Conservation (phyloP, 2,113 vertebrate species). For the Gracilinanus agilis region DNA sequence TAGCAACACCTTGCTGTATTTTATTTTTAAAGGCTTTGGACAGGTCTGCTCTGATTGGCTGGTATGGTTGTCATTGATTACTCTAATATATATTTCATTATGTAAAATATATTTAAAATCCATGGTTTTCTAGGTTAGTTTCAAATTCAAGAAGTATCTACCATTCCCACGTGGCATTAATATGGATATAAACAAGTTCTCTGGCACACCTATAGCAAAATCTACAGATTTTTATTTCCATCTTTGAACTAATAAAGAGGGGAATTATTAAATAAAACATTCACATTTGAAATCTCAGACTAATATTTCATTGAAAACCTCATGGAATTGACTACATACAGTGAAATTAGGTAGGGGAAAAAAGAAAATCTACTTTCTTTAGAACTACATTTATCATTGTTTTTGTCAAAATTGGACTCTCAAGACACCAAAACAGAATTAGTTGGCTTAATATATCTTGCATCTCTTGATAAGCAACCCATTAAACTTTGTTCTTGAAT, state of each 20-base stretch:
- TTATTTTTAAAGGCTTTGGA: neutral
- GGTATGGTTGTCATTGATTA: neutral
- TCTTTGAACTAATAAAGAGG: conserved; percentile 40
- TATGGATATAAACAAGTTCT: conserved; percentile 31
- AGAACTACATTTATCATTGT: neutral
- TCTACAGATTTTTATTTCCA: neutral
- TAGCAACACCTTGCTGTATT: neutral
- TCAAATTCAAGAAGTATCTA: conserved; percentile 10
- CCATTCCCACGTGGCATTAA: neutral
- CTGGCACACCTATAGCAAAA: neutral
- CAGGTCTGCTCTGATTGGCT: neutral
- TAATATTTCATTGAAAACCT: conserved; percentile 35
- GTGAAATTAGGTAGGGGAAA: conserved; percentile 18
- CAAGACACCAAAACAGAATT: neutral
- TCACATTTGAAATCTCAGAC: conserved; percentile 49
- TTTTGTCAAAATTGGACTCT: conserved; percentile 57
- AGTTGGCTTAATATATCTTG: neutral
- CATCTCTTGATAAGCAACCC: conserved; percentile 16
- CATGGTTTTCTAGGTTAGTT: conserved; percentile 2
- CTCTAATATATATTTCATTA: neutral
- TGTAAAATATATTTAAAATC: neutral
- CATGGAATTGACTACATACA: conserved; percentile 24
- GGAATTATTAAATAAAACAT: conserved; percentile 53
- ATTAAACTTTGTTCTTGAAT: conserved; percentile 23
- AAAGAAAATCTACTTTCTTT: conserved; percentile 12